Conservation (phyloP, 2,113 vertebrate species). For the Amphilophus citrinellus region DNA sequence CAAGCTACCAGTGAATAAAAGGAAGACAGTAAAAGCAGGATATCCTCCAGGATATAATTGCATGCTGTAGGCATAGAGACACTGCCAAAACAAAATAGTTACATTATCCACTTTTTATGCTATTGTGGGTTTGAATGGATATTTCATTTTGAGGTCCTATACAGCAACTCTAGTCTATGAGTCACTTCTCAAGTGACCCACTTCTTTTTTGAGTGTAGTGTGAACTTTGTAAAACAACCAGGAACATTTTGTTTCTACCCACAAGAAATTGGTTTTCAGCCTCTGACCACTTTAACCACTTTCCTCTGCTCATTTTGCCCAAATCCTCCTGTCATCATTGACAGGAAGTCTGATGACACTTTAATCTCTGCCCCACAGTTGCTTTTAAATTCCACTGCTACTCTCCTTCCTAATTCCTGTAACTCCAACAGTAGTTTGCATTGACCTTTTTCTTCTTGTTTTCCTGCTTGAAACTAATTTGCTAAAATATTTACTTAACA, state of each 20-base stretch:
- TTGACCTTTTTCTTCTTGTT: conserved; percentile 10
- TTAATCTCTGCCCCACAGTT: conserved; percentile 34
- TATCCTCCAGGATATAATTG: conserved; percentile 47
- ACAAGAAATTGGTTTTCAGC: conserved; percentile 24
- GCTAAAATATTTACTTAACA: conserved; percentile 3
- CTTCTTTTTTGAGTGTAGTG: conserved; percentile 42
- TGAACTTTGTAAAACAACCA: conserved; percentile 41
- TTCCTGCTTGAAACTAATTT: neutral
- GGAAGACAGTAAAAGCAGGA: conserved; percentile 38
- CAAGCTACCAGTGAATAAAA: conserved; percentile 17
- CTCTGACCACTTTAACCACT: conserved; percentile 30
- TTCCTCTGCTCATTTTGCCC: conserved; percentile 15
- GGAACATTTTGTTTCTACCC: conserved; percentile 46
- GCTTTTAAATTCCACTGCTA: conserved; percentile 13
- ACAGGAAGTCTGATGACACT: conserved; percentile 39
- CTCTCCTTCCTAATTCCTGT: conserved; percentile 9
- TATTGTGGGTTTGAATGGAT: conserved; percentile 54
- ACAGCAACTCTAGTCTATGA: conserved; percentile 40
- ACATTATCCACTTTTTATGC: conserved; percentile 51
- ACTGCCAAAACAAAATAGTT: conserved; percentile 48
- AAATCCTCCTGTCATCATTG: conserved; percentile 40
- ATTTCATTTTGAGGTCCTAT: conserved; percentile 54
- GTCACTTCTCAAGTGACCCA: conserved; percentile 61
- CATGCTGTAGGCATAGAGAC: conserved; percentile 47
- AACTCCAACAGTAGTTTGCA: neutral